Base-by-base conservation (phyloP, 2,113 vertebrate species). In the Sinocyclocheilus rhinocerous region DNA sequence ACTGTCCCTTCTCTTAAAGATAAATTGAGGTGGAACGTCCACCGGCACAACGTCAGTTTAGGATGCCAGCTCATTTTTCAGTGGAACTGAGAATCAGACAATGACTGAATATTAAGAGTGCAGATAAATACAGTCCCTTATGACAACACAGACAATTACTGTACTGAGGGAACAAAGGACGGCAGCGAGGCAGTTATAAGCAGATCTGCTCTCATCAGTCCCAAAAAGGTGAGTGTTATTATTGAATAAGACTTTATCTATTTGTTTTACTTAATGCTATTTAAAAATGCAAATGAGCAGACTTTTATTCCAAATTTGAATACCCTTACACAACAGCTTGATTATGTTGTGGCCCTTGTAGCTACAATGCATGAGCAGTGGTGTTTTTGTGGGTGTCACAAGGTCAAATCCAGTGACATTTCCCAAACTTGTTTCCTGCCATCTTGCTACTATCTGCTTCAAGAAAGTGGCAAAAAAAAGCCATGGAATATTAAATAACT, bases 1-100 rank as follows among this genome's bases (percentile, higher is more conserved):
- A 45, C 29, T 18, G 22, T 79, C 88, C 50, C 10, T 77, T 77
- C 7, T 57, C 75, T 80, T n/a, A 42, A 67, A 79, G 72, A 88
- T 67, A 75, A 57, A 45, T 50, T 36, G 59, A 86, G 24, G 26
- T 26, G 75, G 77, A 85, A 80, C 24, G 33, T 84, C 50, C 50
- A 70, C 63, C 20, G n/a, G 24, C 73, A 48, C 78, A 50, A 24
- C 8, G 72, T 76, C 84, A 52, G 79, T 63, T 84, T 50, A 57
- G 39, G 13, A 24, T 55, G 79, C 42, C 45, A 52, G 76, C 65
- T 81, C 81, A 76, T 72, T 80, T 77, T 45, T 86, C 55, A 42
- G 55, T 85, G 73, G 29, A 72, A 42, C 65, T 39, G 70, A 73
- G 69, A 29, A 39, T 55, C 45, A 50, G 8, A 59, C 50, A 33